A percentile compares a stretch with the other conserved stretches of the same genome.
Conservation (phyloP, 1,140 invertebrate species). For the Conopomorpha cramerella region DNA sequence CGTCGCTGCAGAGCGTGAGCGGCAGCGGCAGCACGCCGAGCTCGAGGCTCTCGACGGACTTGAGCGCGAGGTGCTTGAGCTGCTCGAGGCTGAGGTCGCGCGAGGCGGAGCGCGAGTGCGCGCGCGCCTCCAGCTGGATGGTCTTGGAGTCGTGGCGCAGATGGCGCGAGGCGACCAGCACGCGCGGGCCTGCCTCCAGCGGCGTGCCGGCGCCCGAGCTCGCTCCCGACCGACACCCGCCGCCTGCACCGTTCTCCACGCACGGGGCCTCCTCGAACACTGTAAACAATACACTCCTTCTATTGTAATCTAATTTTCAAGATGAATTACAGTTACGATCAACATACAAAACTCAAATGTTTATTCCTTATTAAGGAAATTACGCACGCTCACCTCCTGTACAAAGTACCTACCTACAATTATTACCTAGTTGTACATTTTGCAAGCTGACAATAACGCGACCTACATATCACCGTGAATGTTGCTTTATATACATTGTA, state of each 20-base stretch:
- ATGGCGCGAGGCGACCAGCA: constrained; percentile 60
- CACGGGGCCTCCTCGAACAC: constrained; percentile 70
- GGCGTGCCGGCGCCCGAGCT: constrained; percentile 46
- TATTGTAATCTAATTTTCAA: background rate
- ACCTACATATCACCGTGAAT: too few species aligned
- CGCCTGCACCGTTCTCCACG: constrained; percentile 51
- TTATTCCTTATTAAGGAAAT: too few species aligned
- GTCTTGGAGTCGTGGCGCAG: constrained; percentile 65
- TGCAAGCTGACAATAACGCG: too few species aligned
- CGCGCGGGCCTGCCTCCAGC: constrained; percentile 28
- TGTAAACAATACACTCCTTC: constrained; percentile 23
- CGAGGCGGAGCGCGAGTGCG: constrained; percentile 39
- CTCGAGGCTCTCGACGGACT: constrained; percentile 54
- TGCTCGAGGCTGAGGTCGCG: constrained; percentile 46
- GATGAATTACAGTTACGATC: too few species aligned
- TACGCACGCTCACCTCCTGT: too few species aligned
- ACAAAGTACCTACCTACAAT: too few species aligned
- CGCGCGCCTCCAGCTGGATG: constrained; percentile 62
- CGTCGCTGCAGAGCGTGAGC: constrained; percentile 32
- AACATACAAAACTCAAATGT: too few species aligned
- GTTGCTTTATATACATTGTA: too few species aligned
- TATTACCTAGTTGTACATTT: too few species aligned
- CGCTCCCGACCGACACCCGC: constrained; percentile 31
- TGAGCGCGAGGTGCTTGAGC: constrained; percentile 42
- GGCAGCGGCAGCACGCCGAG: constrained; percentile 40